Evolutionary conservation across 2,797 vertebrate genomes (phyloP), one percentile per base, ranked within the genome.

Genomic region (Cuniculus paca): DNA sequence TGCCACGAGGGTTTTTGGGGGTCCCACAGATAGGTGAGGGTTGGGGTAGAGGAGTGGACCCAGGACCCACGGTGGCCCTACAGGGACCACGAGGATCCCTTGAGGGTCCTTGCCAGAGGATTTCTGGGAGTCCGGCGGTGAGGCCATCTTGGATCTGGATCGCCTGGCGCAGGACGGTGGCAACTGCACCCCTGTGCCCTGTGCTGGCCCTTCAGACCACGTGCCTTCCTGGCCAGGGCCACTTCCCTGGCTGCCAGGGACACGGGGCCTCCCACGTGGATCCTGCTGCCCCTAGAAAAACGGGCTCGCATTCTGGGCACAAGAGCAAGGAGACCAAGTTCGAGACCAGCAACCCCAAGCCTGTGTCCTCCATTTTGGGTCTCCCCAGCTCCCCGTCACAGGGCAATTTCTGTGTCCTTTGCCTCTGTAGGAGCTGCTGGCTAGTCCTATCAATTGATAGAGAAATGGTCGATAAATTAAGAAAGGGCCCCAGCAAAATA

Each of bases 181-280:
- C 24, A 6, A 24, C 36, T 1, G 11, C 22, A 13, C 70, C 39
- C 74, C 0, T 88, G 91, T 0, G 77, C 74, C 28, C 17, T 28
- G 17, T 17, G 2, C n/a, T 2, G 2, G 50, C 10, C 31, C 36
- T 11, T 48, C 0, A 1, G 13, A 12, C 16, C 50, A 56, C 22
- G 22, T 4, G 4, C 82, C 9, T 16, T 11, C 16, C 0, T 0
- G 6, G 28, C 17, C 50, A 1, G 0, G n/a, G 16, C 83, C 31
- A 19, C 20, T 22, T 36, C 14, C 2, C 42, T 45, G 0, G 12
- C 17, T 6, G 9, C 6, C 31, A 7, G 14, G 11, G 34, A 19
- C 34, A n/a, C 16, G 6, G 19, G 42, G 68, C 20, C 20, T 36
- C 9, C 36, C n/a, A 4, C 4, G 24, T 1, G 12, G 72, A 45